Evolutionary conservation across 1,140 invertebrate species (phyloP), one percentile per base, ranked within the genome.

Genomic region (Aradophagus sp.): DNA sequence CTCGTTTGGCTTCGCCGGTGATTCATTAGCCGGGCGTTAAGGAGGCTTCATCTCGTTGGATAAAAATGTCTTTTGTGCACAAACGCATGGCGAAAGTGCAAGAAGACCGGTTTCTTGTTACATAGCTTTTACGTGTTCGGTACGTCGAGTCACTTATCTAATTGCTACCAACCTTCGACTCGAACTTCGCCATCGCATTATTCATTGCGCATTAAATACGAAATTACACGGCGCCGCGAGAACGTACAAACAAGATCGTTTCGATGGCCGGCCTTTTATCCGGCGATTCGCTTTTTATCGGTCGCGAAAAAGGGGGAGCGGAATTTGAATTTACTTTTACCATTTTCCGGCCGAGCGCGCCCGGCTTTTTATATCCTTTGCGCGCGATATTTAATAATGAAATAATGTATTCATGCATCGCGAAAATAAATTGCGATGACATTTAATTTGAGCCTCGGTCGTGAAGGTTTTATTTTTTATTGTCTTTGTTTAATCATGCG

Each of bases 51-150:
- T 61, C 53, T 44, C 35, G 48, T 14, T 15, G 32, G 32, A 53
- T 44, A 50, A 66, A 72, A 66, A 44, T 56, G 42, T 70, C 44
- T 58, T 70, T 62, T 56, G 58, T 52, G 38, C 42, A 48, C 44
- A 61, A 65, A 61, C 48, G 36, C 38, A 20, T 50, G 47, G 47
- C 52, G 47, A 52, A 20, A 56, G 38, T 35, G 52, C 58, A 65
- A 67, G 70, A 76, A 81, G 76, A 82, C 79, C 78, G 80, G 79
- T 82, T 82, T 77, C 79, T 77, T 76, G 76, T 81, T 81, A 81
- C 78, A 80, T 63, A 71, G 79, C 76, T 80, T 73, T 78, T 79
- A 81, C 80, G 81, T 80, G 77, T 80, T 80, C 75, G 80, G 78
- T 82, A 82, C 80, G 66, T 38, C 75, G 63, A 76, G 71, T 74